phyloP scores from a whole-genome alignment of 2,797 vertebrate species.

The Bradypodion pumilum region DNA sequence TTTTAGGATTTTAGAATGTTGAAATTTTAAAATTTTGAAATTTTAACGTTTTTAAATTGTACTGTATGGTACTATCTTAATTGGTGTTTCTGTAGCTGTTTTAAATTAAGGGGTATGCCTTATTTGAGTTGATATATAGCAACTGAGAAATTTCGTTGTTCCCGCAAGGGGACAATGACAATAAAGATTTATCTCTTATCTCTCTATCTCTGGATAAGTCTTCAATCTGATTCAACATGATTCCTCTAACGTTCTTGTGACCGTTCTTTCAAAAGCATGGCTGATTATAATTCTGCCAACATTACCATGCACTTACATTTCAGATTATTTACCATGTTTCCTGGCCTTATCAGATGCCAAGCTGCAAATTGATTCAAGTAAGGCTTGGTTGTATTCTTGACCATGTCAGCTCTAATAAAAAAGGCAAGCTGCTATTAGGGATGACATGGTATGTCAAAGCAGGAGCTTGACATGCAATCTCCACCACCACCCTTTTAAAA shows the following conservation, averaged over 20 bases:
- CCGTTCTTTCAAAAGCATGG: background rate
- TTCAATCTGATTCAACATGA: background rate
- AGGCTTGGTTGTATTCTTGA: background rate
- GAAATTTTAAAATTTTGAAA: too few species aligned
- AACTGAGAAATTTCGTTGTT: too few species aligned
- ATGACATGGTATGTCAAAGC: background rate
- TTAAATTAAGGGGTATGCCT: too few species aligned
- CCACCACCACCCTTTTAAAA: background rate
- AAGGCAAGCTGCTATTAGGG: background rate
- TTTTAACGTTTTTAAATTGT: too few species aligned
- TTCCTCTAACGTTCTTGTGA: background rate
- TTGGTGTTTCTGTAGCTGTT: too few species aligned
- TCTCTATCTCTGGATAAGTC: background rate
- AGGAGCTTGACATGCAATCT: background rate
- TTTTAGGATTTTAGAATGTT: too few species aligned
- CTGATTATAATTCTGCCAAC: background rate
- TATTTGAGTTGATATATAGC: too few species aligned
- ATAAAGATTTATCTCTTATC: too few species aligned
- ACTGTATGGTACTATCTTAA: too few species aligned
- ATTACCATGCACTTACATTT: background rate
- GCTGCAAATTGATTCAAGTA: background rate
- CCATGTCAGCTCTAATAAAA: background rate
- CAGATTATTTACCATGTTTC: too few species aligned
- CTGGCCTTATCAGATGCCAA: too few species aligned
- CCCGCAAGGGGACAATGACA: too few species aligned